These are phyloP conservation scores for Rhinoptilus africanus DNA, from an alignment of 2,113 vertebrate genomes.

Conservation along the genomic window DNA sequence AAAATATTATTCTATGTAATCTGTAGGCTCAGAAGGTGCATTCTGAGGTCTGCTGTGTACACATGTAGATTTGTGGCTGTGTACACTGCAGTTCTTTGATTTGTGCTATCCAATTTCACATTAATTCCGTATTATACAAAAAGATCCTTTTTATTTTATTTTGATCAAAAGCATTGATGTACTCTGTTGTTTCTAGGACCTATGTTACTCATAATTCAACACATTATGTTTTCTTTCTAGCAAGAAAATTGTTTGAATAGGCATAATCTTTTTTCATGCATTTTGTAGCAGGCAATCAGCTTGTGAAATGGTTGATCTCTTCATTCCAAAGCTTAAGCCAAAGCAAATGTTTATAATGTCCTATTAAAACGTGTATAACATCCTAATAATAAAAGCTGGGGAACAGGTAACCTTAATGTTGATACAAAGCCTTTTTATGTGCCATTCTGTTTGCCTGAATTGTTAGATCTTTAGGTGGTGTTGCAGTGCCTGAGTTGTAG, in stretches of 20 bases:
- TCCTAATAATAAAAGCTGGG: background rate
- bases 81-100: background rate
- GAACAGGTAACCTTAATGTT: background rate
- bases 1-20: background rate
- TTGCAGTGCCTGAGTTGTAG: background rate
- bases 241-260: background rate
- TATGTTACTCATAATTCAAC: background rate
- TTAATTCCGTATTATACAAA: slow-evolving; percentile 10
- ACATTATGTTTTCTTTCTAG: background rate
- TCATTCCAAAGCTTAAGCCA: background rate
- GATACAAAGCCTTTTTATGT: background rate
- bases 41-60: background rate
- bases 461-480: background rate
- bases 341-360: background rate
- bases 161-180: background rate
- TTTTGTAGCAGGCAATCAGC: background rate
- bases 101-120: background rate
- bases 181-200: background rate
- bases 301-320: background rate
- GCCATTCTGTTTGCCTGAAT: background rate
- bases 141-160: background rate
- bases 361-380: background rate
- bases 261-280: background rate
- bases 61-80: background rate
- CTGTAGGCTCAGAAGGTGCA: background rate